Evolutionary conservation across 2,797 vertebrate species (phyloP).

Genomic region (Channa striata): DNA sequence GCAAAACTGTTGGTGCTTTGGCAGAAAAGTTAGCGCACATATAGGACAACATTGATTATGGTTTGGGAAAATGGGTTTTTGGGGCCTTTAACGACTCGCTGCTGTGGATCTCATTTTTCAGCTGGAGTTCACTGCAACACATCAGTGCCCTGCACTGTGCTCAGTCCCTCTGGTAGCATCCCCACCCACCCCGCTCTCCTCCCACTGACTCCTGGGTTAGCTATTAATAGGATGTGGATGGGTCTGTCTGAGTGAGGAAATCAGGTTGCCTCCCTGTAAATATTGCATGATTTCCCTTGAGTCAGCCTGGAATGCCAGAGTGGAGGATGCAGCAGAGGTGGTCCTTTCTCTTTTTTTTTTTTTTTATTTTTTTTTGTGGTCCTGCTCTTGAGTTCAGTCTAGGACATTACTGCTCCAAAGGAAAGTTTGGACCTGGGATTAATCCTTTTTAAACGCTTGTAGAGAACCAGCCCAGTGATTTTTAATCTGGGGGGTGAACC

Average conservation of each 20-base stretch:
- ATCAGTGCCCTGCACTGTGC: neutral
- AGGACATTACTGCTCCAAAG: constrained; percentile 8
- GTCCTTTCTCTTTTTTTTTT: too few species aligned
- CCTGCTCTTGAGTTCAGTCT: constrained; percentile 22
- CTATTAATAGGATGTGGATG: constrained; percentile 74
- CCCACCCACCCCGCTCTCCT: constrained; percentile 40
- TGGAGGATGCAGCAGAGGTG: constrained; percentile 42
- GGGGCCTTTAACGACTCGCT: neutral
- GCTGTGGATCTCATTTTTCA: constrained; percentile 1
- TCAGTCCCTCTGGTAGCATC: constrained; percentile 16
- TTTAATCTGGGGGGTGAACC: constrained; percentile 15
- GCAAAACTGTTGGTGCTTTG: neutral
- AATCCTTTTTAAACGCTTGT: constrained; percentile 17
- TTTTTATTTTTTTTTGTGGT: neutral
- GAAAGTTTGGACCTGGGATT: constrained; percentile 5
- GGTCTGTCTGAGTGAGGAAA: constrained; percentile 71
- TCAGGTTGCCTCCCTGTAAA: constrained; percentile 80
- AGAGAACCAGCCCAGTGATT: constrained; percentile 2
- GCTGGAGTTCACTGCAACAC: constrained; percentile 18
- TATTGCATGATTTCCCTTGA: constrained; percentile 76
- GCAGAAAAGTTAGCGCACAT: neutral
- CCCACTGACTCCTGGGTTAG: constrained; percentile 50
- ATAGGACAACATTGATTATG: neutral
- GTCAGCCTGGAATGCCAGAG: constrained; percentile 54
- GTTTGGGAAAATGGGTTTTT: neutral